Evolutionary conservation across 2,888 invertebrate genomes (phyloP).

Genomic region (Xestia sexstrigata): DNA sequence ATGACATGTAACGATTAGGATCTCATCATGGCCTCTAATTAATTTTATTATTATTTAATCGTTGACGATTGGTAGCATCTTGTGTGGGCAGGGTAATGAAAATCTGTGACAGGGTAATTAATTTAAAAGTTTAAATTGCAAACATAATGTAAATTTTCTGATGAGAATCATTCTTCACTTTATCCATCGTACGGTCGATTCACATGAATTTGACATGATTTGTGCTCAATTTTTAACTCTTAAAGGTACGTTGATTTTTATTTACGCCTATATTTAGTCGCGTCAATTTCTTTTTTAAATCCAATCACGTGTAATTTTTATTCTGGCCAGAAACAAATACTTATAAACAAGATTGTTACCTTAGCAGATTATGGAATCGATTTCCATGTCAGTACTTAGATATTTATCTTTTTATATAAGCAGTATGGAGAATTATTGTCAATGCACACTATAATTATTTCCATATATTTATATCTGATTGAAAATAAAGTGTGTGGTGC

Average conservation of each 20-base stretch:
- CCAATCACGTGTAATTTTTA: slow-evolving; percentile 27
- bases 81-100: slow-evolving; percentile 23
- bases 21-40: slow-evolving; percentile 48
- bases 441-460: slow-evolving; percentile 45
- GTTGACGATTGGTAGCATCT: slow-evolving; percentile 23
- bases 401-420: slow-evolving; percentile 48
- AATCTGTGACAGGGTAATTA: not conserved
- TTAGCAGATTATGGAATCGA: slow-evolving; percentile 41
- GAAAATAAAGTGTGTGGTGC: slow-evolving; percentile 40
- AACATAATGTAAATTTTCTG: slow-evolving; percentile 1
- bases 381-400: slow-evolving; percentile 42
- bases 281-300: slow-evolving; percentile 17
- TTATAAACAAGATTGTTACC: slow-evolving; percentile 39
- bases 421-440: slow-evolving; percentile 42
- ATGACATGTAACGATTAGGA: slow-evolving; percentile 60
- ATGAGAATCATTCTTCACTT: slow-evolving; percentile 5
- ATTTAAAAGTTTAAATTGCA: slow-evolving; percentile 5
- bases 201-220: not conserved
- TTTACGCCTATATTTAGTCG: slow-evolving; percentile 4
- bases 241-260: slow-evolving; percentile 19
- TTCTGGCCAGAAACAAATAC: slow-evolving; percentile 19
- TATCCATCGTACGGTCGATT: not conserved
- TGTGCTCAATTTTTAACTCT: slow-evolving; percentile 12
- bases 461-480: slow-evolving; percentile 48
- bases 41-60: slow-evolving; percentile 49